Percentiles rank a stretch among this genome's conserved stretches.
Evolutionary conservation across 2,113 vertebrate genomes (phyloP).

Genomic region (Pedionomus torquatus): DNA sequence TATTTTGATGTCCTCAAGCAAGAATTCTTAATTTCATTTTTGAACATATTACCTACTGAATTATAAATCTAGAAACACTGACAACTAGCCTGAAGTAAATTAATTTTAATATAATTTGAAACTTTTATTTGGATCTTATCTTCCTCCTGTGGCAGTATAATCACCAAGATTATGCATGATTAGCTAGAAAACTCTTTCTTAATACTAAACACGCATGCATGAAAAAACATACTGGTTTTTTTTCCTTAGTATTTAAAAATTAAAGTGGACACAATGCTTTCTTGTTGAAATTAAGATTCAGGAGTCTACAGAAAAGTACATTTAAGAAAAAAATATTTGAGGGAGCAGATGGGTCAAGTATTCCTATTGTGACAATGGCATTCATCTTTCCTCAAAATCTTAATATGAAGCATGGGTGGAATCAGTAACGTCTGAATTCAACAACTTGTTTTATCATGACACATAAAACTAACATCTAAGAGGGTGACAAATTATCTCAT

Average conservation of each 20-base stretch:
- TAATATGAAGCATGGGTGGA: background rate
- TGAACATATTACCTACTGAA: background rate
- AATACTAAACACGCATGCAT: background rate
- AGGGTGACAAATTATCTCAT: background rate
- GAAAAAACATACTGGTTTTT: background rate
- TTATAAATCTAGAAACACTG: background rate
- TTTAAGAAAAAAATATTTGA: background rate
- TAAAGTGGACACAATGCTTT: background rate
- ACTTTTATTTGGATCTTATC: background rate
- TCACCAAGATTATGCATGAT: background rate
- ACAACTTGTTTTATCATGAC: background rate
- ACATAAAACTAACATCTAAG: background rate
- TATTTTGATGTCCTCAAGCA: background rate
- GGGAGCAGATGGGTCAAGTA: background rate
- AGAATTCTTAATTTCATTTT: background rate
- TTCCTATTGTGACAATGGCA: background rate
- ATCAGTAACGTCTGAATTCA: background rate
- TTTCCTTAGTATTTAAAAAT: background rate
- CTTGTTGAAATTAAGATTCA: background rate
- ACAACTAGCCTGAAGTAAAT: background rate
- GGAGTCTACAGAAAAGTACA: background rate
- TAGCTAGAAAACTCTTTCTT: background rate
- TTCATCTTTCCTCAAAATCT: background rate
- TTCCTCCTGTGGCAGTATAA: background rate
- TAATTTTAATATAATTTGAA: constrained; percentile 8